Percentiles rank a stretch among this genome's conserved stretches.
phyloP scores from a whole-genome alignment of 2,113 vertebrate species.

The Redunca redunca region DNA sequence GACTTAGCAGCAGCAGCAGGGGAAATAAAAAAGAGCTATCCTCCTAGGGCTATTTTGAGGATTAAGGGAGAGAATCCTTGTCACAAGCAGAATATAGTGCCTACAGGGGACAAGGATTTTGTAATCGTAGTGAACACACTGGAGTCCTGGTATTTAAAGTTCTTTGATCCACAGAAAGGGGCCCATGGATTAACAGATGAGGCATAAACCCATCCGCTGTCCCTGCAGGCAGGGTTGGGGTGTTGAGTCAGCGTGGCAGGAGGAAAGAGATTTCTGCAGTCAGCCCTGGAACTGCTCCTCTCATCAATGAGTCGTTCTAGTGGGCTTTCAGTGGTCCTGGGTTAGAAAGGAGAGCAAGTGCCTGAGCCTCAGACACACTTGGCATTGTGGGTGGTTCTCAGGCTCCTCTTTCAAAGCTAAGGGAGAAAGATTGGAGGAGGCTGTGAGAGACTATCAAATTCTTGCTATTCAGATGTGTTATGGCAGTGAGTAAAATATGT shows the following conservation, averaged over 20 bases:
- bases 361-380: not conserved
- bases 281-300: not conserved
- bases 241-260: not conserved
- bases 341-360: not conserved
- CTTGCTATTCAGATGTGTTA: constrained; percentile 33
- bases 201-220: not conserved
- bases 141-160: not conserved
- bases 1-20: not conserved
- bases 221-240: not conserved
- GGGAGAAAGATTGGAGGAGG: not conserved
- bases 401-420: not conserved
- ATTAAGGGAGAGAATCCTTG: not conserved
- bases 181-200: not conserved
- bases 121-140: not conserved
- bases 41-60: not conserved
- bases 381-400: not conserved
- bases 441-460: not conserved
- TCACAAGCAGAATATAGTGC: not conserved
- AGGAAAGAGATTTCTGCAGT: constrained; percentile 1
- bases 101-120: not conserved
- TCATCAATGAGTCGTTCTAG: not conserved
- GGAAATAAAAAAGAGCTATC: not conserved
- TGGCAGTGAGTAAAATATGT: not conserved
- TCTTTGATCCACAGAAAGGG: not conserved
- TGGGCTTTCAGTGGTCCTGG: not conserved